Evolutionary conservation across 2,888 invertebrate species (phyloP).

Genomic region (Phalera bucephala): DNA sequence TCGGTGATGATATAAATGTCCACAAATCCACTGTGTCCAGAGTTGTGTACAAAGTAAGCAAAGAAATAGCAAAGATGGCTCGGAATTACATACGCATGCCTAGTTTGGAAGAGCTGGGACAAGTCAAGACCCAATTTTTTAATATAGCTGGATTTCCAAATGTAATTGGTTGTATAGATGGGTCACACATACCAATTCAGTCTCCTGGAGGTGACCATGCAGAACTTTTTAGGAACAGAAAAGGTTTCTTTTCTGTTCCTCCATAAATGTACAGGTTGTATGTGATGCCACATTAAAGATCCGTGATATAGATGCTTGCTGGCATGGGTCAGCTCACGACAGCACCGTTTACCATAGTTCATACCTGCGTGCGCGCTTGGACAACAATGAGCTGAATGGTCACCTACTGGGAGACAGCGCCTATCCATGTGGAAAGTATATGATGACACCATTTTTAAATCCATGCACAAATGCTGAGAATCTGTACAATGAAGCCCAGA

Average conservation of each 20-base stretch:
- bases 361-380: conserved; percentile 2
- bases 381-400: conserved; percentile 5
- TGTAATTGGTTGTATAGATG: neutral
- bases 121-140: conserved; percentile 8
- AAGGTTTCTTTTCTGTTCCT: neutral
- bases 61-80: conserved; percentile 6
- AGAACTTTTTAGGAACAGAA: neutral
- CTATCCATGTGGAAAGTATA: conserved; percentile 6
- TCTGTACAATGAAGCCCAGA: too few relatives aligned
- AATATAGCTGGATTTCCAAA: conserved; percentile 13
- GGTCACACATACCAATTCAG: neutral
- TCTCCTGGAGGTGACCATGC: neutral
- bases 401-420: conserved; percentile 4
- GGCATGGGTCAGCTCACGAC: conserved; percentile 9
- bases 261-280: conserved; percentile 21
- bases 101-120: conserved; percentile 3
- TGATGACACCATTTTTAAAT: conserved; percentile 11
- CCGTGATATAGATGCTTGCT: conserved; percentile 3
- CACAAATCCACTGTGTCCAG: conserved; percentile 15
- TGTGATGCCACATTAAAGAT: conserved; percentile 16
- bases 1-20: too few relatives aligned
- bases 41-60: conserved; percentile 12
- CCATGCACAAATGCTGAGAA: conserved; percentile 12
- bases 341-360: conserved; percentile 8
- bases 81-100: conserved; percentile 5